Evolutionary conservation across 2,797 vertebrate species (phyloP).

Genomic region (Mycteria americana): DNA sequence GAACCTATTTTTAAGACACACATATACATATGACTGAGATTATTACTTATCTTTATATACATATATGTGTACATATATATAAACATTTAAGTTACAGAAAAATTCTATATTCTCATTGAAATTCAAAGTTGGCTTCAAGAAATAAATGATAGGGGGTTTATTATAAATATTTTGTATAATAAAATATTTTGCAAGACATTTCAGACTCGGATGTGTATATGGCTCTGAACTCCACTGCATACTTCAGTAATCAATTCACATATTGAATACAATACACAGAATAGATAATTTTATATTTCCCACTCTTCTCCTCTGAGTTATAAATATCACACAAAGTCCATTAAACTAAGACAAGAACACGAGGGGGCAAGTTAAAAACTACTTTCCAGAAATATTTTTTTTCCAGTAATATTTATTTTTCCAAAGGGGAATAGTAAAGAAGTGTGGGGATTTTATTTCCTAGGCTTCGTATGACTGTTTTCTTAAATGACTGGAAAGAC

Average conservation of each 20-base stretch:
- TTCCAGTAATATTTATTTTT: background rate
- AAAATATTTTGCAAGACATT: background rate
- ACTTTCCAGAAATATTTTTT: background rate
- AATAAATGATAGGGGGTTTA: background rate
- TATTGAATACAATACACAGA: background rate
- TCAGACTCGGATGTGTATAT: background rate
- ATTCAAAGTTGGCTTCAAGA: background rate
- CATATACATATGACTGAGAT: background rate
- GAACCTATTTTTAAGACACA: background rate
- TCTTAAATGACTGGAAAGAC: background rate
- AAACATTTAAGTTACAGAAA: background rate
- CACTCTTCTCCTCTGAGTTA: background rate
- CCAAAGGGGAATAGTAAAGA: background rate
- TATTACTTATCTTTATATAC: background rate
- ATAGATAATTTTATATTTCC: background rate
- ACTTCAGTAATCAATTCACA: background rate
- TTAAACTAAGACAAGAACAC: background rate
- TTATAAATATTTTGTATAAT: background rate
- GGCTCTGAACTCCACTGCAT: background rate
- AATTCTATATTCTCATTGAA: background rate
- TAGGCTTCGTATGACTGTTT: background rate
- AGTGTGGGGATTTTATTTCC: background rate
- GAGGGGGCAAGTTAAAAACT: background rate
- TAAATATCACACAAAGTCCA: background rate
- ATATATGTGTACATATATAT: too few relatives aligned